Conservation (phyloP, 2,113 vertebrate genomes). For the Phoxinus phoxinus region DNA sequence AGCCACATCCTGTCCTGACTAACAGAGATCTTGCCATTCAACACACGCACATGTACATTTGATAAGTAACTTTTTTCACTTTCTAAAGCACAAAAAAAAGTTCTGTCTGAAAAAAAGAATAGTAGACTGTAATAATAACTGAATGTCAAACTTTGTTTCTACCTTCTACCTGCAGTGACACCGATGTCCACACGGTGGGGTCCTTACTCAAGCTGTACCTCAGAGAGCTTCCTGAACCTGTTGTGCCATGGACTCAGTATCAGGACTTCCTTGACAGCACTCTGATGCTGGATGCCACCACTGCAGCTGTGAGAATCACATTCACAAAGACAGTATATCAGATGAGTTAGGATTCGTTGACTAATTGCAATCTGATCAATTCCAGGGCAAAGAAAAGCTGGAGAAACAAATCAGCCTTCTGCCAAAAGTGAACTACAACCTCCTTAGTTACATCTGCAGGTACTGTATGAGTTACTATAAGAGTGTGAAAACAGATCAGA, state of each 20-base stretch:
- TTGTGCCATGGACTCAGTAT: constrained; percentile 92
- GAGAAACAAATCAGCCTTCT: constrained; percentile 86
- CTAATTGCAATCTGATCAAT: neutral
- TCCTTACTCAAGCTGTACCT: constrained; percentile 96
- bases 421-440: constrained; percentile 89
- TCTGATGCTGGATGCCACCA: constrained; percentile 72
- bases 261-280: constrained; percentile 91
- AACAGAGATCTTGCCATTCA: constrained; percentile 59
- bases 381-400: constrained; percentile 83
- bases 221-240: constrained; percentile 91
- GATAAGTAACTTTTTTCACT: neutral
- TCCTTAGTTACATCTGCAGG: constrained; percentile 95
- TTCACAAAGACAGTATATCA: neutral
- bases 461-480: constrained; percentile 61
- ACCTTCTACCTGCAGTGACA: constrained; percentile 80
- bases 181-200: constrained; percentile 98
- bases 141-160: neutral
- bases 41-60: neutral
- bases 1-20: constrained; percentile 76
- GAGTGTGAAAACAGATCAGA: neutral
- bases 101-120: neutral
- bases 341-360: neutral
- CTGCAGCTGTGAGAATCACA: constrained; percentile 72
- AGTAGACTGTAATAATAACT: neutral
- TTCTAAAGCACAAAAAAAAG: neutral